phyloP scores from a whole-genome alignment of 2,888 invertebrate species.

The Scrobipalpa atriplicella region DNA sequence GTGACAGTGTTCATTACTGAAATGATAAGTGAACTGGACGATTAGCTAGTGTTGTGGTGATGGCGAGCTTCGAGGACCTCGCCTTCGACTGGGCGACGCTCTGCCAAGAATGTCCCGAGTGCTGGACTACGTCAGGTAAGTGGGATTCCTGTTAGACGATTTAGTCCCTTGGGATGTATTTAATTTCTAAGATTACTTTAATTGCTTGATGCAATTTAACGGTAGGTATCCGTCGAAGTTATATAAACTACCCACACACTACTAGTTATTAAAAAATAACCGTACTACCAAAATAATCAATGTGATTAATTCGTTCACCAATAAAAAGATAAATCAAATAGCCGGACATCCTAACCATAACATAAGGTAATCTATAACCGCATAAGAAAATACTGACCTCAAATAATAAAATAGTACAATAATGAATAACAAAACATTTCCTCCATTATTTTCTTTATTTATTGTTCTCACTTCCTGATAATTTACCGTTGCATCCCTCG shows the following conservation, averaged over 20 bases:
- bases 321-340: too few species aligned
- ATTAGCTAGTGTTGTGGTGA: slow-evolving; percentile 50
- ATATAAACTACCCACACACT: neutral
- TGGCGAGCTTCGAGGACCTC: slow-evolving; percentile 86
- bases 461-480: slow-evolving; percentile 4
- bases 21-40: slow-evolving; percentile 57
- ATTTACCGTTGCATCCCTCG: slow-evolving; percentile 27
- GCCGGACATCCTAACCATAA: too few species aligned
- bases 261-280: neutral
- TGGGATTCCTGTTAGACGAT: slow-evolving; percentile 26
- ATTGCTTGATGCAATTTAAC: neutral
- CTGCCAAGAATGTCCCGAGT: slow-evolving; percentile 83
- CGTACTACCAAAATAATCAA: too few species aligned
- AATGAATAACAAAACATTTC: neutral
- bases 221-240: neutral
- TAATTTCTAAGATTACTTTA: neutral
- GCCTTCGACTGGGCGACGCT: slow-evolving; percentile 85
- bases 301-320: too few species aligned
- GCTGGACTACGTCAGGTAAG: slow-evolving; percentile 85
- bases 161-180: neutral
- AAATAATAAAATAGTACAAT: too few species aligned
- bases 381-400: too few species aligned
- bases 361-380: too few species aligned
- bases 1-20: slow-evolving; percentile 59
- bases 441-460: neutral